phyloP scores from a whole-genome alignment of 2,797 vertebrate species.

The Margarornis squamiger region DNA sequence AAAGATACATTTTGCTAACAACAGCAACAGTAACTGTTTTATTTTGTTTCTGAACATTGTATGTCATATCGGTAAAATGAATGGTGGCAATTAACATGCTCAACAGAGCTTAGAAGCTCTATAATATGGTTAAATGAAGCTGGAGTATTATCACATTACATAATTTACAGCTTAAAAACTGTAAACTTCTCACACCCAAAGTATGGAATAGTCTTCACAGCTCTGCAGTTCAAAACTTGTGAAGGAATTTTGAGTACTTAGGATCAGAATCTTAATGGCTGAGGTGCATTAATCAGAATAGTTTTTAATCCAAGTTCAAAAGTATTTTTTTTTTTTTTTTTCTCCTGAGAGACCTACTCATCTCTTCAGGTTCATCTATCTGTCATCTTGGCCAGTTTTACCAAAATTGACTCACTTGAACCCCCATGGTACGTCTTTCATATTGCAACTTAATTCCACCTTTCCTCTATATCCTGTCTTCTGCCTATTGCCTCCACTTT shows the following conservation, averaged over 20 bases:
- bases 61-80: constrained; percentile 55
- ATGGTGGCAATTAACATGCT: constrained; percentile 61
- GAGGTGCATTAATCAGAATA: neutral
- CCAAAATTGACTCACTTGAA: neutral
- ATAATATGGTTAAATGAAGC: constrained; percentile 34
- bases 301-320: neutral
- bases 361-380: neutral
- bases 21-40: constrained; percentile 16
- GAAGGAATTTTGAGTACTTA: neutral
- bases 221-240: neutral
- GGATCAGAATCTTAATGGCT: neutral
- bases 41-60: constrained; percentile 63
- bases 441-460: neutral
- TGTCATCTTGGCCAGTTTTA: neutral
- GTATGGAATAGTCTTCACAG: neutral
- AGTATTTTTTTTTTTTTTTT: neutral
- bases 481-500: neutral
- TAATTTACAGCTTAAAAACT: neutral
- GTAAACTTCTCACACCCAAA: neutral
- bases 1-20: constrained; percentile 41
- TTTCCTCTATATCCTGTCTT: neutral
- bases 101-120: constrained; percentile 18
- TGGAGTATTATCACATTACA: constrained; percentile 10
- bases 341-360: neutral
- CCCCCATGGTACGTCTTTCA: neutral